Evolutionary conservation across 2,888 invertebrate species (phyloP), one percentile per base, ranked within the genome.

Genomic region (Amiota communis): DNA sequence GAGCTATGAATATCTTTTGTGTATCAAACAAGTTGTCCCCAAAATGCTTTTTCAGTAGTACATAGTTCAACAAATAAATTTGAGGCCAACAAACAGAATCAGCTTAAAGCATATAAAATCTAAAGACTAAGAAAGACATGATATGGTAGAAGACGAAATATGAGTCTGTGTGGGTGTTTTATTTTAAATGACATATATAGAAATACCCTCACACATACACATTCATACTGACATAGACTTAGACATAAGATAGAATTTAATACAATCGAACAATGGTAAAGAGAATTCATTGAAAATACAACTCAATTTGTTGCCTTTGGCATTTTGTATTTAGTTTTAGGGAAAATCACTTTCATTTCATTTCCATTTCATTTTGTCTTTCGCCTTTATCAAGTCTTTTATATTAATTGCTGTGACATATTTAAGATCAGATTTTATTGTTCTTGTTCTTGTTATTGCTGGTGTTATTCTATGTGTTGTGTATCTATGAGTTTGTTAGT

Each of bases 401-500:
- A 77, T 86, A 85, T 85, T 85, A 85, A 85, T 86, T 85, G 86
- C 81, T 76, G 74, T 80, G 84, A 85, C 84, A 81, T 80, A 80
- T 82, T 85, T 84, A 79, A 80, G 80, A 79, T 80, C 69, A 79
- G 81, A 81, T 77, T 69, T 65, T 73, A 56, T 49, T 75, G 67
- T 46, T n/a, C 46, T 57, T 46, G 20, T 61, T 71, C 23, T 46
- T 75, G 72, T 77, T 73, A 75, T 70, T 72, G 73, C 72, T 77
- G 69, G 48, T 74, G 73, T 75, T 73, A 65, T 73, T 75, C 64
- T 72, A 73, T 51, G 53, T 59, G 57, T 59, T 15, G 12, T 6
- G 36, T 63, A 46, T 63, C 12, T 11, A 13, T 63, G 63, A 36
- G 46, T 36, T 36, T 36, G 46, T 63, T 20, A 63, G 23, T 63